Base-by-base conservation (phyloP, 2,113 vertebrate species). In the Apeltes quadracus region DNA sequence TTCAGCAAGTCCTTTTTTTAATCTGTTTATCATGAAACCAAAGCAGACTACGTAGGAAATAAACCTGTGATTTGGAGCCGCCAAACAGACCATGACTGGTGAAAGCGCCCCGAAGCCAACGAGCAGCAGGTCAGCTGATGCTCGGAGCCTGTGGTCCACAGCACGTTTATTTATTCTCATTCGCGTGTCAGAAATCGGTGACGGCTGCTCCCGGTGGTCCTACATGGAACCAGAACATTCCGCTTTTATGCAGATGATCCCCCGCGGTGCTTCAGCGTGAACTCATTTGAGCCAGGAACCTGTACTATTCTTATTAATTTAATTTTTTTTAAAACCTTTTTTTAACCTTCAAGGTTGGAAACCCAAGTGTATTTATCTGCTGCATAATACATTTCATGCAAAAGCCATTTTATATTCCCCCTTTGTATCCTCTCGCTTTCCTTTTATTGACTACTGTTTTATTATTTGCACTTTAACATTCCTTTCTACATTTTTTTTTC, bases 361-460 rank as follows among this genome's bases (percentile, higher is more conserved):
- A 22, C 22, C 14, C 7, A 18, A 32, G 27, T 48, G 5, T n/a
- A 29, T 9, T 61, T 70, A 22, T 4, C 46, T 43, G 3, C 13
- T 7, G 13, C 59, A 29, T 32, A 51, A n/a, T 44, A 10, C 5
- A 39, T 51, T 59, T n/a, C 12, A n/a, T 48, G 34, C 25, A 41
- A 56, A 46, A 56, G 15, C 36, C 8, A 4, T 68, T 71, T 76
- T 61, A 76, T 55, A 27, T 13, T 13, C 14, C 32, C 32, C 2
- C 7, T 57, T 18, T 38, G 23, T 55, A 29, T 20, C 16, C 20
- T 12, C 51, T 27, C 16, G 54, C 53, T 54, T 65, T 41, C 0
- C 12, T 67, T 75, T 43, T 56, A 72, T 65, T 38, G 69, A 64
- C 71, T 67, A 34, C 38, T 9, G 3, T 36, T 79, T 72, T 79